phyloP scores from a whole-genome alignment of 1,140 invertebrate species.

The Hypsibius dujardini region DNA sequence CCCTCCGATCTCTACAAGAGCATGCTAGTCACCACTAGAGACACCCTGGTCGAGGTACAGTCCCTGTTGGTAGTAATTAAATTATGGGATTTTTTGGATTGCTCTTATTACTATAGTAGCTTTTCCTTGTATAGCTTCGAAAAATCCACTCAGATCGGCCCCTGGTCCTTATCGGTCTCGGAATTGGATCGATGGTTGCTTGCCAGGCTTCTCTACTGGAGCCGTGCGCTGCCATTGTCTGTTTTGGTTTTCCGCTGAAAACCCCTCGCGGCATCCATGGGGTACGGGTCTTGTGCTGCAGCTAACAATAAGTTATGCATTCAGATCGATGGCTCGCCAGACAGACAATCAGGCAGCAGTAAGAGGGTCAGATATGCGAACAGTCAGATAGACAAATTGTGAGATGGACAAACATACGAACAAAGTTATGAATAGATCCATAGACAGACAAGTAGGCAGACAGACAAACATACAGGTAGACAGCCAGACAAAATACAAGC shows the following conservation, averaged over 20 bases:
- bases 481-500: too few relatives aligned
- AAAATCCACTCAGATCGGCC: neutral
- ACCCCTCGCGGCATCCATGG: neutral
- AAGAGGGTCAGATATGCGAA: too few relatives aligned
- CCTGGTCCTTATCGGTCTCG: neutral
- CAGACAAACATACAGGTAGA: too few relatives aligned
- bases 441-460: too few relatives aligned
- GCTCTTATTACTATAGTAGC: neutral
- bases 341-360: too few relatives aligned
- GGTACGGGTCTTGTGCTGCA: neutral
- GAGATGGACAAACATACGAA: too few relatives aligned
- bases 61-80: neutral
- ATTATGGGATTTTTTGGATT: neutral
- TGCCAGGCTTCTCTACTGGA: constrained; percentile 12
- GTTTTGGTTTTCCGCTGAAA: constrained; percentile 1
- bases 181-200: neutral
- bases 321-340: too few relatives aligned
- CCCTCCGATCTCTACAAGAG: constrained; percentile 6
- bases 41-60: constrained; percentile 8
- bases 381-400: too few relatives aligned
- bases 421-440: too few relatives aligned
- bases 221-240: constrained; percentile 5
- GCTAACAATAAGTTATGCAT: too few relatives aligned
- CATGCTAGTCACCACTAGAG: neutral
- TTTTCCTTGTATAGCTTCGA: neutral